Conservation (phyloP, 2,113 vertebrate species). For the Parus major region DNA sequence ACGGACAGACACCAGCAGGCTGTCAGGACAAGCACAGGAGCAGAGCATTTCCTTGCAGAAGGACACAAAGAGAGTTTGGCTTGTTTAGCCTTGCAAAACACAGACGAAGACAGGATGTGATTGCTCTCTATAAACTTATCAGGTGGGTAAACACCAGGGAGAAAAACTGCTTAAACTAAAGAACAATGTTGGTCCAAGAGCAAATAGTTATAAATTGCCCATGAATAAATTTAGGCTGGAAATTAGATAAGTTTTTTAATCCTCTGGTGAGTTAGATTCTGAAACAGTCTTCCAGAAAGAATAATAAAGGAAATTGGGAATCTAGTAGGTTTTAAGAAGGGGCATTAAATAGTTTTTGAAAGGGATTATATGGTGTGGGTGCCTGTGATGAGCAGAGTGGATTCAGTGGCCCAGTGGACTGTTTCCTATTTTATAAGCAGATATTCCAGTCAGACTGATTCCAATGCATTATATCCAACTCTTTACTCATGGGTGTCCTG, state of each 20-base stretch:
- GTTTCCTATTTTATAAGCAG: background rate
- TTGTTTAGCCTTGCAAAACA: constrained; percentile 55
- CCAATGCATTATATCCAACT: background rate
- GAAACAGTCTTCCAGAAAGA: constrained; percentile 6
- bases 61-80: background rate
- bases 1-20: background rate
- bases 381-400: constrained; percentile 2
- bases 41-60: background rate
- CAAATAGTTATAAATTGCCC: constrained; percentile 52
- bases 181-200: constrained; percentile 21
- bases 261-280: constrained; percentile 19
- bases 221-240: constrained; percentile 57
- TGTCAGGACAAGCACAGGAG: background rate
- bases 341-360: constrained; percentile 13
- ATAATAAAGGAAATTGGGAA: constrained; percentile 16
- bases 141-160: constrained; percentile 41
- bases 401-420: constrained; percentile 15
- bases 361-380: background rate
- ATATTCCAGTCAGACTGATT: background rate
- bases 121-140: constrained; percentile 48
- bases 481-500: background rate
- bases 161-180: constrained; percentile 37
- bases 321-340: background rate
- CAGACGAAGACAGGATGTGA: background rate
- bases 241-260: constrained; percentile 56